These are phyloP conservation scores for Lerema accius DNA, from an alignment of 1,140 invertebrate genomes.

Conservation along the genomic window DNA sequence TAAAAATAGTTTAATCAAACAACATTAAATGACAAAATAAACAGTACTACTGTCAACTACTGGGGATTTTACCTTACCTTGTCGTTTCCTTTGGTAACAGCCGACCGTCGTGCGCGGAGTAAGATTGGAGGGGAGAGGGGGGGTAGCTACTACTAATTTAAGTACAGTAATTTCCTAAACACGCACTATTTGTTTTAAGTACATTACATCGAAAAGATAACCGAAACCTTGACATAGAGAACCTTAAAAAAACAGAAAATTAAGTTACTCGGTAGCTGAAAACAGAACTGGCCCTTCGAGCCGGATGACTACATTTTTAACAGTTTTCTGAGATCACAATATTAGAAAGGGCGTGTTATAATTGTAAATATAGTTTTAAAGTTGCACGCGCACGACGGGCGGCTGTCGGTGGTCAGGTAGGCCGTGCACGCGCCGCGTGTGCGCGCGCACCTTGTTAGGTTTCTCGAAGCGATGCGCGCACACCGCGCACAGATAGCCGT, in stretches of 20 bases:
- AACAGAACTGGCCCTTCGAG: too few species aligned
- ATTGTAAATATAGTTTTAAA: slow-evolving; percentile 37
- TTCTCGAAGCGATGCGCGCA: slow-evolving; percentile 72
- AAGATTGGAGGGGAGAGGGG: background rate
- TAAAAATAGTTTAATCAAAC: slow-evolving; percentile 20
- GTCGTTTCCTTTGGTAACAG: background rate
- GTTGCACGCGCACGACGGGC: slow-evolving; percentile 55
- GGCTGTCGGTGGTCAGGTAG: slow-evolving; percentile 56
- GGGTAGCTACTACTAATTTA: slow-evolving; percentile 11
- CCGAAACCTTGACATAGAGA: too few species aligned
- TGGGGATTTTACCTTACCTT: slow-evolving; percentile 43
- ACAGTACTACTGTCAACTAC: too few species aligned
- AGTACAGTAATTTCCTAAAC: background rate
- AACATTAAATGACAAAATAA: slow-evolving; percentile 10
- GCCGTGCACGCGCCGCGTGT: slow-evolving; percentile 62
- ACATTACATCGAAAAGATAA: too few species aligned
- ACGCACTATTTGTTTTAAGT: background rate
- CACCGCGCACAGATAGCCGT: slow-evolving; percentile 66
- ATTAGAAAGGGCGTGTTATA: slow-evolving; percentile 3
- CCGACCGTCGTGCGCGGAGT: background rate
- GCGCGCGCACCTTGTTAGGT: slow-evolving; percentile 70
- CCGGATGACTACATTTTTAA: too few species aligned
- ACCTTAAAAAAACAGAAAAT: too few species aligned
- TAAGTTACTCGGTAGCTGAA: too few species aligned
- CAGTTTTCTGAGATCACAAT: too few species aligned